A percentile compares a stretch with the other conserved stretches of the same genome.
phyloP scores from a whole-genome alignment of 2,113 vertebrate genomes.

The Rhagologus leucostigma region DNA sequence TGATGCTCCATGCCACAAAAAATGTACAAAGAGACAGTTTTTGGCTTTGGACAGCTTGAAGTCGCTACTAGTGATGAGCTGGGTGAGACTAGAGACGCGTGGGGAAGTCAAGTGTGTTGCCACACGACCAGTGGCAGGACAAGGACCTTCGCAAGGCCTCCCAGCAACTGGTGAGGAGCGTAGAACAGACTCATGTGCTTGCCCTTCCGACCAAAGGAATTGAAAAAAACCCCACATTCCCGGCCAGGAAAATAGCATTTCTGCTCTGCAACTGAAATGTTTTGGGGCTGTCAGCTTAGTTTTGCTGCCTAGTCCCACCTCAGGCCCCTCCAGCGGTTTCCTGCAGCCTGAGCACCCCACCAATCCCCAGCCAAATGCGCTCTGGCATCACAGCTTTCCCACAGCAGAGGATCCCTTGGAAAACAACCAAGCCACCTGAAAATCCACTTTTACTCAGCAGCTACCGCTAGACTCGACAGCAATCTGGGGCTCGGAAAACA shows the following conservation, averaged over 20 bases:
- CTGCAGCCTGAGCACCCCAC: background rate
- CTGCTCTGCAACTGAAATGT: background rate
- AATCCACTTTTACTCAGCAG: background rate
- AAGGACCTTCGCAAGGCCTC: background rate
- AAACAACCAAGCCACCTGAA: slow-evolving; percentile 3
- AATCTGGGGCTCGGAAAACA: slow-evolving; percentile 25
- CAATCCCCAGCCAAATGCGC: background rate
- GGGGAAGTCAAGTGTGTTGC: background rate
- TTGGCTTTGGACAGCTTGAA: background rate
- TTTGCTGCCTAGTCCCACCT: background rate
- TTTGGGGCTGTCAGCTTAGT: background rate
- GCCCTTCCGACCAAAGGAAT: background rate
- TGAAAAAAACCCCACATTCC: background rate
- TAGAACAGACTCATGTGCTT: background rate
- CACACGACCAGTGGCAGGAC: background rate
- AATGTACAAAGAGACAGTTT: background rate
- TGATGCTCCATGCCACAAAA: background rate
- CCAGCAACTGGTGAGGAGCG: background rate
- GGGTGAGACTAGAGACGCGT: background rate
- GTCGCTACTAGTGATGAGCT: background rate
- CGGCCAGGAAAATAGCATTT: background rate
- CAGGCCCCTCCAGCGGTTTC: background rate
- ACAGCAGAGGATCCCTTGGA: background rate
- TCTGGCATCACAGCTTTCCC: background rate
- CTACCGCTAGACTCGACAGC: background rate